Base-by-base conservation (phyloP, 2,113 vertebrate genomes). In the Crotalus viridis region DNA sequence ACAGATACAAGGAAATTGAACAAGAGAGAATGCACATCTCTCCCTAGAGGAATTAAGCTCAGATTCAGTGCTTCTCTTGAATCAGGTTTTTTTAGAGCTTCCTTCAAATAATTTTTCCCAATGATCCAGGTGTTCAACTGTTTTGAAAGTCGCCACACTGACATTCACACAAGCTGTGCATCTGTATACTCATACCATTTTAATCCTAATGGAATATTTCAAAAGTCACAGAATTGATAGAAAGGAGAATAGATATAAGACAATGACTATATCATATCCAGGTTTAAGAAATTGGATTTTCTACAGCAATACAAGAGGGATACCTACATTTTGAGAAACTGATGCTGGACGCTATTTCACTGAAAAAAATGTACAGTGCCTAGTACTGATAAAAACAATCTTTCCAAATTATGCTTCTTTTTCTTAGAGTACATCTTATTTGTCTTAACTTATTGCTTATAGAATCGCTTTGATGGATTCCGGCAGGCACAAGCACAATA, bases 391-490 rank as follows among this genome's bases (percentile, higher is more conserved):
- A 90, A 94, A 54, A 94, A 92, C 88, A 54, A 93, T 74, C 94
- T 8, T 96, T 94, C 94, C 89, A 91, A 48, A 90, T 74, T 95
- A 85, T 89, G 89, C 43, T 59, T 54, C 89, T 89, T 43, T 55
- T 94, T 95, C 89, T 95, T 17, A 51, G 90, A 95, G 61, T 52
- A 7, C 6, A 89, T 94, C 95, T 95, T 91, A 93, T 46, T 91
- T 91, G 95, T 61, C 69, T 69, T 4, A 89, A 6, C 90, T 96
- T 96, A 95, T 48, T 95, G 28, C 86, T 96, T 89, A 87, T 54
- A 92, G 59, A 48, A 0, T 85, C 87, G 87, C 51, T 90, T 93
- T 90, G 91, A 93, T 94, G 90, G 90, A 88, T 48, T 89, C 57
- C 39, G n/a, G 89, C 90, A 89, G 90, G 56, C 1, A 1, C 2